Evolutionary conservation across 2,888 invertebrate species (phyloP).

Genomic region (Euplagia quadripunctaria): DNA sequence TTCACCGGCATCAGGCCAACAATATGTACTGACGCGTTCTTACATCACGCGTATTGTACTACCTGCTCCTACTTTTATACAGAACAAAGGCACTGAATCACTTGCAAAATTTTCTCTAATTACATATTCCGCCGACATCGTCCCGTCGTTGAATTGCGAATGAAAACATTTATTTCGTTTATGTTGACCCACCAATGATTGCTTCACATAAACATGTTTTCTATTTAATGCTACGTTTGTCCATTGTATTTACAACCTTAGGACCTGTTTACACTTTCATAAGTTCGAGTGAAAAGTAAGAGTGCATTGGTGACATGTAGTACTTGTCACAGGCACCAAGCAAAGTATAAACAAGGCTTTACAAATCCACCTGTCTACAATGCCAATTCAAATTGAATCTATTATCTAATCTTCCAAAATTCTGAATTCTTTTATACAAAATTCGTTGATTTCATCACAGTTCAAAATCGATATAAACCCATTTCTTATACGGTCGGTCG

Average conservation of each 20-base stretch:
- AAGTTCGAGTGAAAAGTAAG: background rate
- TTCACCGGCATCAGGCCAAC: slow-evolving; percentile 14
- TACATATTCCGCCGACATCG: slow-evolving; percentile 51
- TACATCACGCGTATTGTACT: background rate
- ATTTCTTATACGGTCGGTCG: background rate
- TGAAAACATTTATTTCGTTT: slow-evolving; percentile 23
- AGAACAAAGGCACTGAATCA: slow-evolving; percentile 46
- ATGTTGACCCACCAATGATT: slow-evolving; percentile 21
- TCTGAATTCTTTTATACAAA: background rate
- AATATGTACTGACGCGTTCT: background rate
- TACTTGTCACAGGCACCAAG: background rate
- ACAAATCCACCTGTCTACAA: background rate
- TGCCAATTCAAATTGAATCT: background rate
- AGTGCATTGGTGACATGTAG: no score
- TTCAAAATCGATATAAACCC: background rate
- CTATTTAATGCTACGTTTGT: background rate
- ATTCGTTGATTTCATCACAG: background rate
- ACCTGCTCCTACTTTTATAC: slow-evolving; percentile 19
- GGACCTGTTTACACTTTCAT: background rate
- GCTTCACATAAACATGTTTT: slow-evolving; percentile 14
- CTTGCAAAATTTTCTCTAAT: slow-evolving; percentile 57
- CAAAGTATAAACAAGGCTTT: background rate
- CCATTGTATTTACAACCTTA: background rate
- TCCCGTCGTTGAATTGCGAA: slow-evolving; percentile 24
- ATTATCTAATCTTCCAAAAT: background rate